Base-by-base conservation (phyloP, 2,888 invertebrate species). In the Panopea generosa region DNA sequence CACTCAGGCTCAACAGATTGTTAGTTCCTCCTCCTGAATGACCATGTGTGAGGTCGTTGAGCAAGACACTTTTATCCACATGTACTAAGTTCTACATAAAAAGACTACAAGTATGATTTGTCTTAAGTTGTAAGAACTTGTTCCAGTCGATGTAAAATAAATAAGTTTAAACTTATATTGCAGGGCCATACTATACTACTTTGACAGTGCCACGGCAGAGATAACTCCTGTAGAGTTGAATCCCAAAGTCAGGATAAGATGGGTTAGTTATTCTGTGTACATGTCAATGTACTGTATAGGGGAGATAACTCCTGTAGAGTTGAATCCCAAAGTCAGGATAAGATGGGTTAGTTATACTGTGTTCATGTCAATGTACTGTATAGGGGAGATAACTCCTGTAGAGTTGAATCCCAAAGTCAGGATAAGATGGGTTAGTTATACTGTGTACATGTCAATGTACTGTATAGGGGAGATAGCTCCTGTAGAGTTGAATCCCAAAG, bases 351-450 rank as follows among this genome's bases (percentile, higher is more conserved):
- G 88, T 77, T 16, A 53, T 33, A 52, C 11, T 52, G 7, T 26
- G n/a, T 53, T 50, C 18, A 20, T 2, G n/a, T 49, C 18, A 18
- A n/a, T 49, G 9, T 9, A 40, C 7, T 40, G 7, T 40, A 40
- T n/a, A n/a, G n/a, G n/a, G n/a, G n/a, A 75, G 6, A 77, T 92
- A 29, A 86, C 84, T 0, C 91, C 91, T 4, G 79, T 92, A 38
- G 86, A 87, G 53, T 83, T 92, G 20, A 91, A 91, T 33, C 87
- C 91, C 16, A 89, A 89, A 66, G 86, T 91, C 66, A 91, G 90
- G 75, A 91, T 92, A 33, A 91, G 92, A 87, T 92, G 93, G 84
- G 93, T 93, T 84, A 83, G 88, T 77, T 16, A 52, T 20, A 14
- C 18, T 18, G 22, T 11, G 6, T 33, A 33, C 33, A 33, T n/a